Conservation (phyloP, 1,140 invertebrate species). For the Aphelenchoides besseyi region DNA sequence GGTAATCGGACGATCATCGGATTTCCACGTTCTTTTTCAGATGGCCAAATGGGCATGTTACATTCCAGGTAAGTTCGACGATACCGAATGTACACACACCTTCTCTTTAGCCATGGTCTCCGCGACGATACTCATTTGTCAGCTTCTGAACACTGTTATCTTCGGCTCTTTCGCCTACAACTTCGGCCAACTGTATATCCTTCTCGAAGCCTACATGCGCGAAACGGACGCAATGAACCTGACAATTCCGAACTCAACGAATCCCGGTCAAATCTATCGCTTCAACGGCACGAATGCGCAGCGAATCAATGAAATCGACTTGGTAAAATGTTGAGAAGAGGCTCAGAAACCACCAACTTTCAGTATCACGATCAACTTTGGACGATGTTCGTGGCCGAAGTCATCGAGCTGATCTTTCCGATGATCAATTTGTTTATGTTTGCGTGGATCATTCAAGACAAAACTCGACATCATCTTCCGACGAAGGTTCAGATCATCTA, state of each 20-base stretch:
- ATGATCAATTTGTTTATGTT: slow-evolving; percentile 50
- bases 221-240: slow-evolving; percentile 48
- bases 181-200: slow-evolving; percentile 50
- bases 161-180: slow-evolving; percentile 51
- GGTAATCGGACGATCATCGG: no score
- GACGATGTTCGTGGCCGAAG: slow-evolving; percentile 53
- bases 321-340: slow-evolving; percentile 34
- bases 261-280: slow-evolving; percentile 29
- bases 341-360: no score
- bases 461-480: slow-evolving; percentile 29
- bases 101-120: slow-evolving; percentile 54
- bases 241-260: slow-evolving; percentile 41
- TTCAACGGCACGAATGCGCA: slow-evolving; percentile 47
- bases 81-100: no score
- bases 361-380: slow-evolving; percentile 55
- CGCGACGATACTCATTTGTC: slow-evolving; percentile 49
- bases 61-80: no score
- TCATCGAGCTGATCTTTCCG: slow-evolving; percentile 51
- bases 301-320: slow-evolving; percentile 49
- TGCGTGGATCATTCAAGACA: slow-evolving; percentile 53
- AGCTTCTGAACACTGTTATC: slow-evolving; percentile 54
- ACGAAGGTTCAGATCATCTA: slow-evolving; percentile 48
- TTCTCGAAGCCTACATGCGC: slow-evolving; percentile 51
- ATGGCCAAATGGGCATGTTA: slow-evolving; percentile 49
- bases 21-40: slow-evolving; percentile 35